Base-by-base conservation (phyloP, 2,113 vertebrate species). In the Percina caprodes region DNA sequence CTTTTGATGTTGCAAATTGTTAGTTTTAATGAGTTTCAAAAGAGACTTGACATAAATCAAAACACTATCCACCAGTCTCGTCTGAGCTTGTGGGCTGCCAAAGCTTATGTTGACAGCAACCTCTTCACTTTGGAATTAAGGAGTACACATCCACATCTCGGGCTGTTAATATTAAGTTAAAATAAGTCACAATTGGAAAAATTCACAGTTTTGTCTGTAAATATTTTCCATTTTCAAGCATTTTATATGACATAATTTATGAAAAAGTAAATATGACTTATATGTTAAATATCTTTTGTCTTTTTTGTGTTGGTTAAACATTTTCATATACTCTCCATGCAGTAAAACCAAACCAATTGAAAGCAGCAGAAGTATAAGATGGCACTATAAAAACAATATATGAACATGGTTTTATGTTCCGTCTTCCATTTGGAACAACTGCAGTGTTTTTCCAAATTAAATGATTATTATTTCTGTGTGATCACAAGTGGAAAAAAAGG, bases 41-140 rank as follows among this genome's bases (percentile, higher is more conserved):
- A 70, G 51, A 63, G 23, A 54, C n/a, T 21, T 65, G 62, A 82
- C 62, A 69, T 52, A 55, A 76, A 84, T 84, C 66, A 79, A 65
- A 88, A 84, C 62, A 54, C 33, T 30, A 46, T 70, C 49, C 33
- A 48, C 51, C 74, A 46, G 74, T 80, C 24, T 58, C 18, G 10
- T 59, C 35, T 60, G 33, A 83, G 73, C 77, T 42, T 12, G 73
- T 77, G 35, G 65, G 74, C 61, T 14, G 51, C 55, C 55, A 55
- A 55, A 4, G 48, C 66, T 55, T 30, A 4, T 19, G 26, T 9
- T 24, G 60, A 72, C 73, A 67, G n/a, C 35, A 55, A 39, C 51
- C 12, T n/a, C 8, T 71, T 80, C 46, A 52, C 21, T 35, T 15
- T 14, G 52, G 14, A 71, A 82, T 42, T 45, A 45, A 42, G 21